phyloP scores from a whole-genome alignment of 2,113 vertebrate species.

The Talpa occidentalis region DNA sequence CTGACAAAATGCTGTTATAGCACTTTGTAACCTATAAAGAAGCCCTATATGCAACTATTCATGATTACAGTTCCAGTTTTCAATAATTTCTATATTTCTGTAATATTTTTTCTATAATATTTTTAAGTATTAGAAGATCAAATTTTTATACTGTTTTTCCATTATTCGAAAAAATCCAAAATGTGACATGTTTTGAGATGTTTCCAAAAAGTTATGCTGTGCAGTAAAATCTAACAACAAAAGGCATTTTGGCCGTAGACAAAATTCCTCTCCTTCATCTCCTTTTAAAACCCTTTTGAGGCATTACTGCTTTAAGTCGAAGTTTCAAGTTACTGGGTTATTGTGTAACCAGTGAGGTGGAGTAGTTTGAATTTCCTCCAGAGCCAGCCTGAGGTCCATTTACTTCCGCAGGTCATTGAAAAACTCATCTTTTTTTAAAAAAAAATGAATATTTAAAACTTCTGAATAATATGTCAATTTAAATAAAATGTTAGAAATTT shows the following conservation, averaged over 20 bases:
- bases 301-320: not conserved
- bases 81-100: constrained; percentile 5
- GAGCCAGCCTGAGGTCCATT: not conserved
- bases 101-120: not conserved
- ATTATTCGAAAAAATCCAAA: constrained; percentile 9
- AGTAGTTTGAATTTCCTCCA: not conserved
- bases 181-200: not conserved
- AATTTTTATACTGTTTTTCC: not conserved
- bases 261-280: not conserved
- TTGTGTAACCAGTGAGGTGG: not conserved
- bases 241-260: not conserved
- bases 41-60: not conserved
- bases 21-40: not conserved
- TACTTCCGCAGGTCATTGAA: not conserved
- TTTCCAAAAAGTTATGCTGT: not conserved
- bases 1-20: not conserved
- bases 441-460: constrained; percentile 4
- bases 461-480: constrained; percentile 5
- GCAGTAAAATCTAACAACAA: not conserved
- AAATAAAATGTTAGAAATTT: constrained; percentile 34
- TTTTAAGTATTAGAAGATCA: not conserved
- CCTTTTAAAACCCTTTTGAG: not conserved
- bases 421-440: not conserved
- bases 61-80: constrained; percentile 18
- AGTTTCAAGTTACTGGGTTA: not conserved